phyloP scores from a whole-genome alignment of 2,888 invertebrate genomes.

The Eupithecia vulgata region DNA sequence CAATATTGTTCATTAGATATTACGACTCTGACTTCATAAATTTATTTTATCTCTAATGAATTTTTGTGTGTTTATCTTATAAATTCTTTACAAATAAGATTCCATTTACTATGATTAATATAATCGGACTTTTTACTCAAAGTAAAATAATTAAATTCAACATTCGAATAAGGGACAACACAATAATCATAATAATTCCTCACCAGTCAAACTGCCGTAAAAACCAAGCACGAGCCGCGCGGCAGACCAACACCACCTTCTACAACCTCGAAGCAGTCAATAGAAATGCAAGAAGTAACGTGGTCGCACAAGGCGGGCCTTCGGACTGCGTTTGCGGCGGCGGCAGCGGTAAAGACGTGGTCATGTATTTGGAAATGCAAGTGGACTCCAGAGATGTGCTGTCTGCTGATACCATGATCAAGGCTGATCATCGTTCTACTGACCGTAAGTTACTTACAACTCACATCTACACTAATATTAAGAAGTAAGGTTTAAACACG shows the following conservation, averaged over 20 bases:
- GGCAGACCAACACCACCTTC: slow-evolving; percentile 62
- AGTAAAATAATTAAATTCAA: too few relatives aligned
- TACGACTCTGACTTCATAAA: too few relatives aligned
- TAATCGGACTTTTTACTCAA: too few relatives aligned
- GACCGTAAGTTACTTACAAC: slow-evolving; percentile 54
- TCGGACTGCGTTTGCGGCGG: slow-evolving; percentile 48
- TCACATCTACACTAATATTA: too few relatives aligned
- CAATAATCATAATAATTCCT: neutral
- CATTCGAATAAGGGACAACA: too few relatives aligned
- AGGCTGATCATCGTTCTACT: slow-evolving; percentile 81
- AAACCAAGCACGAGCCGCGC: slow-evolving; percentile 43
- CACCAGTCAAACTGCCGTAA: slow-evolving; percentile 38
- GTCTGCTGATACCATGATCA: slow-evolving; percentile 86
- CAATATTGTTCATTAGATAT: too few relatives aligned
- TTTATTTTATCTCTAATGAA: too few relatives aligned
- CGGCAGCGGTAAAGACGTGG: slow-evolving; percentile 52
- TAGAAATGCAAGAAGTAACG: slow-evolving; percentile 40
- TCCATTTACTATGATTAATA: too few relatives aligned
- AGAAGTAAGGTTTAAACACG: too few relatives aligned
- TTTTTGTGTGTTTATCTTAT: too few relatives aligned
- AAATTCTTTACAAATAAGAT: too few relatives aligned
- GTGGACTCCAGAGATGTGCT: slow-evolving; percentile 79
- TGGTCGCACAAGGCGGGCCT: slow-evolving; percentile 60
- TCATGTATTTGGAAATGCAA: slow-evolving; percentile 72
- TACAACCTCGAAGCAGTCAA: slow-evolving; percentile 51